Base-by-base conservation (phyloP, 2,888 invertebrate species). In the Epistrophe grossulariae region DNA sequence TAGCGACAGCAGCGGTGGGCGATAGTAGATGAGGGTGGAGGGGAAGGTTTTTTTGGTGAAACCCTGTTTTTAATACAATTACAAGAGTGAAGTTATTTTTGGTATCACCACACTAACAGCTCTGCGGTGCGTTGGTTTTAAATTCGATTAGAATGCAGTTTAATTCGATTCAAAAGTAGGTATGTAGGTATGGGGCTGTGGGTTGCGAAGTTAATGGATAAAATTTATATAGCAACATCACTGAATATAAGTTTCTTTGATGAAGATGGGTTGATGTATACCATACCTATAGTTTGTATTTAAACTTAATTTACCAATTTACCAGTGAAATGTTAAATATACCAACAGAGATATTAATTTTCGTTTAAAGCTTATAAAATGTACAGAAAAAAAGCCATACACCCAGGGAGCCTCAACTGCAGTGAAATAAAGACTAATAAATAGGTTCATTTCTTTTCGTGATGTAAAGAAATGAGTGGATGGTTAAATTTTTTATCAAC, bases 111-210 rank as follows among this genome's bases (percentile, higher is more conserved):
- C 59, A 71, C 68, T 50, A 68, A 59, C 72, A 72, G 81, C 50
- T 19, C 50, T 79, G 79, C 52, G 80, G 84, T 78, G 57, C 24
- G 76, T 66, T 70, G 79, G 70, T 55, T 62, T 68, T 68, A 60
- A 87, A 87, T 83, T 87, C 76, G 71, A 79, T 87, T 87, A 83
- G 83, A 83, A 77, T 79, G 76, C 87, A 83, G 60, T 83, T 87
- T 83, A 83, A 87, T 76, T 87, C 76, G 76, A 87, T 87, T 79
- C 43, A 4, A n/a, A 68, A 17, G 35, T 24, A 24, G 24, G 24
- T 24, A 24, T 24, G 24, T 3, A 2, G 24, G 24, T 24, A 3
- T 24, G 24, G 31, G 35, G 9, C 35, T 31, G 24, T 60, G 28
- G 38, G 17, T 43, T 71, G 19, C 38, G 31, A 35, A 45, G 24